Conservation (phyloP, 2,113 vertebrate species). For the Salminus brasiliensis region DNA sequence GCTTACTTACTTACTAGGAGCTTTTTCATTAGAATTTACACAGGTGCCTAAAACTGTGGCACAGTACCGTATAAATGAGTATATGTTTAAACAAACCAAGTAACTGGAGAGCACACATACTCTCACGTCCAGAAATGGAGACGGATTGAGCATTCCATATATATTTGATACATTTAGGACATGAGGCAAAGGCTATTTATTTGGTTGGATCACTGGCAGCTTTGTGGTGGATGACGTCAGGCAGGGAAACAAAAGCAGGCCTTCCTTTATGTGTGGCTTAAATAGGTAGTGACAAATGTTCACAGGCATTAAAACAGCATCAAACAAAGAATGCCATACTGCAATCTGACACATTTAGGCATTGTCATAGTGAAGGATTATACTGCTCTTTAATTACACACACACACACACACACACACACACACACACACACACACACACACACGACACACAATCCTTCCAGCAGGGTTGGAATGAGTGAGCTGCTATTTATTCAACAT, state of each 20-base stretch:
- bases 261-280: neutral
- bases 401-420: neutral
- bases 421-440: conserved; percentile 9
- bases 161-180: neutral
- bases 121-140: neutral
- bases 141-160: neutral
- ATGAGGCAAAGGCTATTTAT: neutral
- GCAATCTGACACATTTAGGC: conserved; percentile 11
- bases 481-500: neutral
- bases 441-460: neutral
- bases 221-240: conserved; percentile 1
- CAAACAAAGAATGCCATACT: conserved; percentile 3
- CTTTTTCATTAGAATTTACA: no score
- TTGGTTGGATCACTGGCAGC: conserved; percentile 41
- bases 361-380: conserved; percentile 19
- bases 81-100: neutral
- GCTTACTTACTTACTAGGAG: no score
- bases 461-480: neutral
- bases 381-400: neutral
- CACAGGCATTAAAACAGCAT: neutral
- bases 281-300: neutral
- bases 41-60: no score
- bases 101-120: neutral
- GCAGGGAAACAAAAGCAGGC: neutral
- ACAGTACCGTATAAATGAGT: no score